A percentile compares a stretch with the other conserved stretches of the same genome.
phyloP scores from a whole-genome alignment of 2,113 vertebrate species.

The Mungos mungo region DNA sequence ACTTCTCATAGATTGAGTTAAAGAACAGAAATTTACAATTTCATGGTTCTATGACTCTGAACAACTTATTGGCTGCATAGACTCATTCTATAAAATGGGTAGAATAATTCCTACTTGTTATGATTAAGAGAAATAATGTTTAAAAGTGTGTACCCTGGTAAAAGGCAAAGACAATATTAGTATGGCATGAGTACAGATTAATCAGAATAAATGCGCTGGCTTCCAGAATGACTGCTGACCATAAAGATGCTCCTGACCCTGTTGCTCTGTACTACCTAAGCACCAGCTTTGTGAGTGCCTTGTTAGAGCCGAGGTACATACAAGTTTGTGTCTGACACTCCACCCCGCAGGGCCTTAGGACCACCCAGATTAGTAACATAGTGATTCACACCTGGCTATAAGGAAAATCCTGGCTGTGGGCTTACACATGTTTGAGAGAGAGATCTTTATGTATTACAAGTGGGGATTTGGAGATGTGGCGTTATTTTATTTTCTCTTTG shows the following conservation, averaged over 20 bases:
- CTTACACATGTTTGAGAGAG: neutral
- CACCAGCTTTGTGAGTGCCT: neutral
- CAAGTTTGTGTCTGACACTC: neutral
- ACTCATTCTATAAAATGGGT: neutral
- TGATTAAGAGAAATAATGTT: neutral
- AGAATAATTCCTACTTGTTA: neutral
- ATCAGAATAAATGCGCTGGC: neutral
- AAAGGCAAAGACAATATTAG: too few species aligned
- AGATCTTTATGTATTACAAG: neutral
- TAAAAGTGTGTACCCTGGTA: neutral
- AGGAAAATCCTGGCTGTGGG: neutral
- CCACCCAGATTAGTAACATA: neutral
- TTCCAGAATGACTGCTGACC: neutral
- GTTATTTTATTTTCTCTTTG: neutral
- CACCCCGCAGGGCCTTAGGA: neutral
- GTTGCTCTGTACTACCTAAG: neutral
- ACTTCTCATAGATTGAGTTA: neutral
- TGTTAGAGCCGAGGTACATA: neutral
- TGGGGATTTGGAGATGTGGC: neutral
- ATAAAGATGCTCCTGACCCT: neutral
- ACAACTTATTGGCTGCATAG: neutral
- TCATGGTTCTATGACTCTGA: neutral
- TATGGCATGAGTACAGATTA: too few species aligned
- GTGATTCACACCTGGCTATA: neutral
- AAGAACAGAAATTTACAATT: neutral